Evolutionary conservation across 1,140 invertebrate genomes (phyloP).

Genomic region (Helicorthomorpha holstii): DNA sequence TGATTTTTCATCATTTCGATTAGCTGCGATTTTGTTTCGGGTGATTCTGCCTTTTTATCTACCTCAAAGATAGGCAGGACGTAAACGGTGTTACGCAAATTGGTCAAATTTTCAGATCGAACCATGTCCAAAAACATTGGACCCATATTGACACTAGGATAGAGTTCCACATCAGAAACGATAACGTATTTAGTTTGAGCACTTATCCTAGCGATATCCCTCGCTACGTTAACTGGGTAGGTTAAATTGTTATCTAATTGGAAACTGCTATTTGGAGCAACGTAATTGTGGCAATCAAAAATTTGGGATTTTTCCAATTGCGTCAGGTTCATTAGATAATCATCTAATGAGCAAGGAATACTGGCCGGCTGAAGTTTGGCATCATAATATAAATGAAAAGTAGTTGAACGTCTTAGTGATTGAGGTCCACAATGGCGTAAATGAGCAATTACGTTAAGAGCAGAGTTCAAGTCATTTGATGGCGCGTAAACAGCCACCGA

Average conservation of each 20-base stretch:
- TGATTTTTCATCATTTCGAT: conserved; percentile 31
- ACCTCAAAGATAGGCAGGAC: conserved; percentile 22
- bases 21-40: conserved; percentile 24
- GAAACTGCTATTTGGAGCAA: too few relatives aligned
- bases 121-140: too few relatives aligned
- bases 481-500: conserved; percentile 53
- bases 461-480: conserved; percentile 40
- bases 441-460: conserved; percentile 39
- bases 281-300: too few relatives aligned
- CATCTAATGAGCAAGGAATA: too few relatives aligned
- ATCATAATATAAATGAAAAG: too few relatives aligned
- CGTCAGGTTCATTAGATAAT: too few relatives aligned
- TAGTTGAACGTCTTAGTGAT: conserved; percentile 48
- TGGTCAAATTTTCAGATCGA: neutral
- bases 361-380: too few relatives aligned
- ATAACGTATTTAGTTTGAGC: conserved; percentile 67
- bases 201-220: conserved; percentile 64
- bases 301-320: too few relatives aligned
- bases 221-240: conserved; percentile 73
- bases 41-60: conserved; percentile 12
- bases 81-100: conserved; percentile 22
- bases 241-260: conserved; percentile 58
- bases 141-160: too few relatives aligned
- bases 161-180: conserved; percentile 72
- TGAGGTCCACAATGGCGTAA: conserved; percentile 28